Conservation (phyloP, 1,140 invertebrate species). For the Drosophila paulistorum region DNA sequence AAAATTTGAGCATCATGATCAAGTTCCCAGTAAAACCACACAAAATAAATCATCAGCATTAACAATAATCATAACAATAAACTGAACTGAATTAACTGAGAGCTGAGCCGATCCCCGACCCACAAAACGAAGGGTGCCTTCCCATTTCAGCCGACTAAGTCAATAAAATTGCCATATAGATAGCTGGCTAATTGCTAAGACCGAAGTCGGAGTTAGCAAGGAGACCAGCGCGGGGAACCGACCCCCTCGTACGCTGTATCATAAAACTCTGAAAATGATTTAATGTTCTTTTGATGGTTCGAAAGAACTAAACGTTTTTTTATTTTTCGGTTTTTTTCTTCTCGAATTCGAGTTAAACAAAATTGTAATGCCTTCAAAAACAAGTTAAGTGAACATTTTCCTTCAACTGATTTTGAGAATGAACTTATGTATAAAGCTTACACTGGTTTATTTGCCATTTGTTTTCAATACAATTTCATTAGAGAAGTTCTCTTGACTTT, state of each 20-base stretch:
- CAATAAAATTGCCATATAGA: conserved; percentile 11
- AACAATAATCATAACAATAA: conserved; percentile 41
- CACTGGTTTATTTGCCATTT: background rate
- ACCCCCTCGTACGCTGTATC: background rate
- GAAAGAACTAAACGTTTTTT: conserved; percentile 11
- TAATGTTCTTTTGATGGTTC: conserved; percentile 11
- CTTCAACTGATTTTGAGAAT: background rate
- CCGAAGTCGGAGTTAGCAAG: background rate
- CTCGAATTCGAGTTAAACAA: background rate
- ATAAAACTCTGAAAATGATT: conserved; percentile 10
- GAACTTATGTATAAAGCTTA: background rate
- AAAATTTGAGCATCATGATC: background rate
- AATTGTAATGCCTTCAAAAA: background rate
- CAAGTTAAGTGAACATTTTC: conserved; percentile 1
- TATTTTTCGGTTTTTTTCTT: background rate
- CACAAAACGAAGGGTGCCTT: background rate
- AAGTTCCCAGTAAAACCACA: conserved; percentile 16
- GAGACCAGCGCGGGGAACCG: no score
- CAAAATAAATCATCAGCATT: conserved; percentile 55
- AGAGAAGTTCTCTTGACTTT: background rate
- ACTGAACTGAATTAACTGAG: conserved; percentile 4
- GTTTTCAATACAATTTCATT: background rate
- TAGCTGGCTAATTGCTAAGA: conserved; percentile 1
- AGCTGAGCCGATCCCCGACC: background rate
- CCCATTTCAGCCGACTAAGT: background rate